Evolutionary conservation across 2,113 vertebrate species (phyloP).

Genomic region (Tupaia chinensis): DNA sequence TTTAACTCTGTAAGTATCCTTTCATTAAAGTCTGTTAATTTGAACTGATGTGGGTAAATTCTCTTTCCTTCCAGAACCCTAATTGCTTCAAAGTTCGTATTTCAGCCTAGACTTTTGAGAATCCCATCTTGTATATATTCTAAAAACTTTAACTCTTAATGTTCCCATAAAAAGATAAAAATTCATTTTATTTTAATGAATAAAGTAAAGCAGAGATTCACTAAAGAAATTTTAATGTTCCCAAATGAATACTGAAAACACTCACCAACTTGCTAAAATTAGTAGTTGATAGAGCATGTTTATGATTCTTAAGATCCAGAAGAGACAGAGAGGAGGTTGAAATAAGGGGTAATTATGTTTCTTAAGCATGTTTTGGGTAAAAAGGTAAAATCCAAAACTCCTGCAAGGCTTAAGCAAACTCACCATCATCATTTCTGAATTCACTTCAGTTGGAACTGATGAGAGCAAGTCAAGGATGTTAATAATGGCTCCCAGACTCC

Average conservation of each 20-base stretch:
- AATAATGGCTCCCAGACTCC: conserved; percentile 81
- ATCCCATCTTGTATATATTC: not conserved
- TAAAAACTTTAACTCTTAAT: not conserved
- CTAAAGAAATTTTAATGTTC: not conserved
- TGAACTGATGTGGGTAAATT: not conserved
- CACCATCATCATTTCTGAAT: conserved; percentile 75
- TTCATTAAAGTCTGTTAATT: not conserved
- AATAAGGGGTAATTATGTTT: not conserved
- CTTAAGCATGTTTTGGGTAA: not conserved
- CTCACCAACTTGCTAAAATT: not conserved
- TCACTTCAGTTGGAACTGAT: conserved; percentile 76
- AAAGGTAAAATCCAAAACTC: not conserved
- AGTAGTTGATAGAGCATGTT: not conserved
- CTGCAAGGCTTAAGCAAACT: conserved; percentile 55
- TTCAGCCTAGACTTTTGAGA: not conserved
- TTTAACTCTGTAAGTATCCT: not conserved
- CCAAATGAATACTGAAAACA: not conserved
- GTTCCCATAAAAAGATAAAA: not conserved
- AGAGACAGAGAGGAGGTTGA: not conserved
- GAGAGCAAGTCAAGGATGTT: conserved; percentile 82
- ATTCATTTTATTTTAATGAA: conserved; percentile 9
- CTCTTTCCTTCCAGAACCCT: not conserved
- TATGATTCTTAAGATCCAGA: not conserved
- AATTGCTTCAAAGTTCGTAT: not conserved
- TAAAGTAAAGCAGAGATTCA: not conserved